Percentiles rank a stretch among this genome's conserved stretches.
These are phyloP conservation scores for Plebejus anna DNA, from an alignment of 2,888 invertebrate species.

Conservation along the genomic window DNA sequence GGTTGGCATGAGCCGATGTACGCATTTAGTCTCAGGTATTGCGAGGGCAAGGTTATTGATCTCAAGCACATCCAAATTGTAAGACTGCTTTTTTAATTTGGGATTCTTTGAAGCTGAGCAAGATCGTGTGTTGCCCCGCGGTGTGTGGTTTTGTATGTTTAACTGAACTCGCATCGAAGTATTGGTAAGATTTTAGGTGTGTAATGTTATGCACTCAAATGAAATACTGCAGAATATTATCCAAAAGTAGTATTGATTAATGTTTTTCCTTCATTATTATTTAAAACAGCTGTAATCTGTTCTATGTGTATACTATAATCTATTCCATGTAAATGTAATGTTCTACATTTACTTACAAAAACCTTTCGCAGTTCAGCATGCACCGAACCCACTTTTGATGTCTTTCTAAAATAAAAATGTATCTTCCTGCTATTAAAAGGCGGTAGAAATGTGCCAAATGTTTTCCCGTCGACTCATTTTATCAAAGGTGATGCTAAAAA, in stretches of 20 bases:
- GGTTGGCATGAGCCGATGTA: slow-evolving; percentile 48
- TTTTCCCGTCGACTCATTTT: slow-evolving; percentile 2
- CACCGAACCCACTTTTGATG: background rate
- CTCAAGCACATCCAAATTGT: slow-evolving; percentile 52
- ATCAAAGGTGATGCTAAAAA: background rate
- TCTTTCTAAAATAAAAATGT: background rate
- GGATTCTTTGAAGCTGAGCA: slow-evolving; percentile 14
- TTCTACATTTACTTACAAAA: background rate
- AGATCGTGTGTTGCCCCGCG: slow-evolving; percentile 12
- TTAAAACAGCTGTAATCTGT: too few species aligned
- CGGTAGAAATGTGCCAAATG: background rate
- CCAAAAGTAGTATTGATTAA: too few species aligned
- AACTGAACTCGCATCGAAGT: background rate
- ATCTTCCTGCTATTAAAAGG: background rate
- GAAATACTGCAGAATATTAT: background rate
- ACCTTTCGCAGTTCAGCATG: background rate
- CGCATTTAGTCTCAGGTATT: slow-evolving; percentile 58
- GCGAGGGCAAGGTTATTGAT: slow-evolving; percentile 63
- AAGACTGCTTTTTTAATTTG: slow-evolving; percentile 18
- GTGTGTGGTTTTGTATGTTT: slow-evolving; percentile 12
- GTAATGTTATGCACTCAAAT: background rate
- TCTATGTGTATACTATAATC: too few species aligned
- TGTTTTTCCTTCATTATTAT: too few species aligned
- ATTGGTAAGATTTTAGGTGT: background rate
- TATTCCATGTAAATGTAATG: background rate